Evolutionary conservation across 2,888 invertebrate species (phyloP).

Genomic region (Muscina levida): DNA sequence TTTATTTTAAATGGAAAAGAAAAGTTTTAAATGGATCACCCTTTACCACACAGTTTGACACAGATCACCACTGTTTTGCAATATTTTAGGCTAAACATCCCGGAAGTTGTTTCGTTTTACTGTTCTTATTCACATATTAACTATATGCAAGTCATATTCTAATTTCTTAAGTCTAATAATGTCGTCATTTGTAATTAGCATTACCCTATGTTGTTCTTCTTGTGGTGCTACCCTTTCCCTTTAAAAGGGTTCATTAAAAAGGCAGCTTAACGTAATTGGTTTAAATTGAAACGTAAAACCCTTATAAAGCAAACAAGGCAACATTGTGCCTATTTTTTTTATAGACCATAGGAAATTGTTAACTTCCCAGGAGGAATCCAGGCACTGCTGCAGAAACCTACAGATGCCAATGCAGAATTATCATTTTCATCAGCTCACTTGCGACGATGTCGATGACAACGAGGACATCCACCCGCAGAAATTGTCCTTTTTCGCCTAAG

Average conservation of each 20-base stretch:
- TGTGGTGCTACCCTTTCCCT: not conserved
- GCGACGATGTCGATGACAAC: not conserved
- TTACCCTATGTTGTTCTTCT: too few relatives aligned
- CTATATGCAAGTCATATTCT: too few relatives aligned
- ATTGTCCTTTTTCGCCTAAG: not conserved
- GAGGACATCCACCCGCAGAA: not conserved
- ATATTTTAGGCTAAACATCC: too few relatives aligned
- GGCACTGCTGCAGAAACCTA: not conserved
- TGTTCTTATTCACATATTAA: too few relatives aligned
- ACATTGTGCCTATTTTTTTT: not conserved
- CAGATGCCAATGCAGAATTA: conserved; percentile 34
- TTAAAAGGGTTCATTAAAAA: conserved; percentile 39
- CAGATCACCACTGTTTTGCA: too few relatives aligned
- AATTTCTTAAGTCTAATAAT: too few relatives aligned
- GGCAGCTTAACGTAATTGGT: conserved; percentile 50
- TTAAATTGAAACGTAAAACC: conserved; percentile 44
- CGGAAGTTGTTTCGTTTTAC: too few relatives aligned
- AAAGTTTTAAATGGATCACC: too few relatives aligned
- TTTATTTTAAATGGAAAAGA: too few relatives aligned
- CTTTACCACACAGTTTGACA: too few relatives aligned
- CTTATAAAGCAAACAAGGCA: not conserved
- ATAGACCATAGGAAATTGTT: not conserved
- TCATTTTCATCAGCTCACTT: conserved; percentile 20
- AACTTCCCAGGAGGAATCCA: not conserved
- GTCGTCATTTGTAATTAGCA: too few relatives aligned